phyloP scores from a whole-genome alignment of 1,140 invertebrate species.

The Dolichoris vasculosae region DNA sequence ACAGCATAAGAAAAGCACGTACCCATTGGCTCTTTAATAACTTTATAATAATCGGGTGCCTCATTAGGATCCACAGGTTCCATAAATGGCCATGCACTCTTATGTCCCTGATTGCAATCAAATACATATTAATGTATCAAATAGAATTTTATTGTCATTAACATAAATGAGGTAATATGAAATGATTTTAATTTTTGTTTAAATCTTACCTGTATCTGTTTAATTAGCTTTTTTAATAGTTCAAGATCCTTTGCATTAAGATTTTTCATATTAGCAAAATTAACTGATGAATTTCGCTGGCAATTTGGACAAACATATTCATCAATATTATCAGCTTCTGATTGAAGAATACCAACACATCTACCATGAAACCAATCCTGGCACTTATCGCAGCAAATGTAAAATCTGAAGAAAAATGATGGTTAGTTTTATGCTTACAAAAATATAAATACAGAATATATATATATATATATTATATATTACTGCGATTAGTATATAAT shows the following conservation, averaged over 20 bases:
- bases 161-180: not conserved
- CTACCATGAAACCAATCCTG: conserved; percentile 99
- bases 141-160: not conserved
- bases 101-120: conserved; percentile 79
- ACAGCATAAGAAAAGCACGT: conserved; percentile 65
- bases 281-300: conserved; percentile 89
- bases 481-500: no score
- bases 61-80: conserved; percentile 96
- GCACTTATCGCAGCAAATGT: conserved; percentile 98
- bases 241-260: conserved; percentile 89
- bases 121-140: conserved; percentile 54
- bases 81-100: conserved; percentile 97
- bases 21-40: conserved; percentile 99
- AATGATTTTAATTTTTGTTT: conserved; percentile 6
- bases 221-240: conserved; percentile 87
- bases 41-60: conserved; percentile 97
- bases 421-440: not conserved
- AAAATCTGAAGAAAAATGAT: conserved; percentile 80
- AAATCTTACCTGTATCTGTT: conserved; percentile 87
- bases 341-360: conserved; percentile 96
- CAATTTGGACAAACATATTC: conserved; percentile 98
- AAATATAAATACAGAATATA: no score
- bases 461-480: no score
- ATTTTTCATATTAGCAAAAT: conserved; percentile 92
- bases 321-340: conserved; percentile 95